These are phyloP conservation scores for Nomada fucata DNA, from an alignment of 2,888 invertebrate species.

Conservation along the genomic window DNA sequence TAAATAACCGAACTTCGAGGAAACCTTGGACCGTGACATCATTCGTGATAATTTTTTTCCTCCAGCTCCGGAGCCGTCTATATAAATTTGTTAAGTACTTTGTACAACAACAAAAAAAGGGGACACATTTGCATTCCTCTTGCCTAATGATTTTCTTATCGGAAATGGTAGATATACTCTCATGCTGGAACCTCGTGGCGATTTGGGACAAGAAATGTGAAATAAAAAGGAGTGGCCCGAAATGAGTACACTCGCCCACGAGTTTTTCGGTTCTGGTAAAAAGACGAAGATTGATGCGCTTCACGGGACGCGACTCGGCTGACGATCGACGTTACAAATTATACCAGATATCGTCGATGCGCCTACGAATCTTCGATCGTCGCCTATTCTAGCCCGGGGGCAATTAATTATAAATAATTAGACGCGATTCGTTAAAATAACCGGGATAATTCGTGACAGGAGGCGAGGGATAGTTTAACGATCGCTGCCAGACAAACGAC, in stretches of 20 bases:
- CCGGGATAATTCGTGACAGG: conserved; percentile 65
- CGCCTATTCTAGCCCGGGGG: conserved; percentile 11
- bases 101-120: not conserved
- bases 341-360: conserved; percentile 43
- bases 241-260: conserved; percentile 14
- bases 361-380: conserved; percentile 43
- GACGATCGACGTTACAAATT: conserved; percentile 69
- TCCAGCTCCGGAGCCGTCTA: too few relatives aligned
- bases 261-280: conserved; percentile 29
- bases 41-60: too few relatives aligned
- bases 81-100: not conserved
- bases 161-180: conserved; percentile 8
- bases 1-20: too few relatives aligned
- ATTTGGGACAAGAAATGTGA: not conserved
- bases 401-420: conserved; percentile 82
- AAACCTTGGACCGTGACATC: too few relatives aligned
- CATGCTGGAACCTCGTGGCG: not conserved
- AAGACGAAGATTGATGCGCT: conserved; percentile 56
- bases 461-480: conserved; percentile 64
- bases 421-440: conserved; percentile 80
- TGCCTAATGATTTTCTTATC: conserved; percentile 1
- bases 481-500: conserved; percentile 70
- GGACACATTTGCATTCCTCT: not conserved
- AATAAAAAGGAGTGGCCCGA: not conserved
- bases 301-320: conserved; percentile 2